Evolutionary conservation across 2,888 invertebrate genomes (phyloP).

Genomic region (Oligia strigilis): DNA sequence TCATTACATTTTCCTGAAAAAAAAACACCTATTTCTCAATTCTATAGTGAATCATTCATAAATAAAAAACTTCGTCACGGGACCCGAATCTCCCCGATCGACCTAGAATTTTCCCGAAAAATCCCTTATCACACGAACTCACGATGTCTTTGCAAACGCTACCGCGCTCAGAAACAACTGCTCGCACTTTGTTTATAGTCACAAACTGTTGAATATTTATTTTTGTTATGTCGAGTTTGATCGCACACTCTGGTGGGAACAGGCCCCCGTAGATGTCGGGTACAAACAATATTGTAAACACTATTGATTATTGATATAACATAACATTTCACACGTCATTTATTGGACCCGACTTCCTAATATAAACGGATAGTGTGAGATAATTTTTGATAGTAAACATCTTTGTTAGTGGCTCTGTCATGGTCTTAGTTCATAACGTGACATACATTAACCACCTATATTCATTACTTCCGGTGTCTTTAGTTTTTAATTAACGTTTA

Average conservation of each 20-base stretch:
- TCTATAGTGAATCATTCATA: background rate
- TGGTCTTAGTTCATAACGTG: constrained; percentile 28
- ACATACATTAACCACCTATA: constrained; percentile 17
- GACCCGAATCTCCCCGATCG: background rate
- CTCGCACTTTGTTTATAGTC: constrained; percentile 84
- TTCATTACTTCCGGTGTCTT: constrained; percentile 16
- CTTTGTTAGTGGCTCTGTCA: constrained; percentile 20
- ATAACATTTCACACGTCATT: constrained; percentile 64
- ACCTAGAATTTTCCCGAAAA: constrained; percentile 3
- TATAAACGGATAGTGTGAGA: constrained; percentile 57
- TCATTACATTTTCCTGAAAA: background rate
- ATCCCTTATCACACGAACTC: background rate
- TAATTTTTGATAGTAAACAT: constrained; percentile 25
- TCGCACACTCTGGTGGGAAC: constrained; percentile 88
- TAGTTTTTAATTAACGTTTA: background rate
- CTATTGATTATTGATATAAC: constrained; percentile 70
- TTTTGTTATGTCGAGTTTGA: constrained; percentile 85
- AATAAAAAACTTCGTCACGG: background rate
- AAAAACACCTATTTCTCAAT: background rate
- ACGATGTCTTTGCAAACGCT: constrained; percentile 68
- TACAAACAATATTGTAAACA: constrained; percentile 76
- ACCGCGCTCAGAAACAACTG: constrained; percentile 79
- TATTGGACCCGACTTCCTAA: constrained; percentile 57
- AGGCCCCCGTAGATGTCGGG: constrained; percentile 67
- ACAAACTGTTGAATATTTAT: constrained; percentile 89